Evolutionary conservation across 2,888 invertebrate genomes (phyloP), one percentile per base, ranked within the genome.

Genomic region (Pediacus dermestoides): DNA sequence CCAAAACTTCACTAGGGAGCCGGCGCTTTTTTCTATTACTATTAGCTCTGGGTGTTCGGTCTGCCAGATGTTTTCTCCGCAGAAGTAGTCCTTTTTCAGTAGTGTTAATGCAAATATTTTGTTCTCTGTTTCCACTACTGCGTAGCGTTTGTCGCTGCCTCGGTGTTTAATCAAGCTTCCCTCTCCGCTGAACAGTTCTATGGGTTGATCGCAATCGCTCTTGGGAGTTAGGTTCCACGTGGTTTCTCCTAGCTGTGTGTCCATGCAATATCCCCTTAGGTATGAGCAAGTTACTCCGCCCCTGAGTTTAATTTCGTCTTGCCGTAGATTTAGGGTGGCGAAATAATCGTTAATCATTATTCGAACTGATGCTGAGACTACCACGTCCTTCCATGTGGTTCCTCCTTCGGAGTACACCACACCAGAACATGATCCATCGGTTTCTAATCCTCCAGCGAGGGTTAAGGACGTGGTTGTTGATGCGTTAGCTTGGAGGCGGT

Each of bases 181-280:
- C n/a, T n/a, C n/a, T n/a, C n/a, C n/a, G n/a, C n/a, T n/a, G n/a
- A n/a, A n/a, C n/a, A n/a, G n/a, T n/a, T n/a, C n/a, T n/a, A n/a
- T n/a, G n/a, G n/a, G n/a, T n/a, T n/a, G n/a, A n/a, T n/a, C n/a
- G n/a, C n/a, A n/a, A n/a, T n/a, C n/a, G n/a, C n/a, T n/a, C n/a
- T n/a, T n/a, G n/a, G n/a, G n/a, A n/a, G n/a, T n/a, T n/a, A n/a
- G n/a, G n/a, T n/a, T n/a, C 35, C 44, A 42, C 2, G 27, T 22
- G 1, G 34, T 25, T 34, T 46, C 45, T 25, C 43, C 48, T 16
- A 38, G n/a, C 2, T n/a, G 16, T n/a, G 34, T 23, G 11, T 46
- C 46, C 4, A 46, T 32, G 14, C 46, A 46, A 18, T 46, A 47
- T 3, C 43, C 35, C 10, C 37, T 27, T 12, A 38, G 9, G 26